Base-by-base conservation (phyloP, 23 tunicate genomes). In the Halocynthia roretzi region DNA sequence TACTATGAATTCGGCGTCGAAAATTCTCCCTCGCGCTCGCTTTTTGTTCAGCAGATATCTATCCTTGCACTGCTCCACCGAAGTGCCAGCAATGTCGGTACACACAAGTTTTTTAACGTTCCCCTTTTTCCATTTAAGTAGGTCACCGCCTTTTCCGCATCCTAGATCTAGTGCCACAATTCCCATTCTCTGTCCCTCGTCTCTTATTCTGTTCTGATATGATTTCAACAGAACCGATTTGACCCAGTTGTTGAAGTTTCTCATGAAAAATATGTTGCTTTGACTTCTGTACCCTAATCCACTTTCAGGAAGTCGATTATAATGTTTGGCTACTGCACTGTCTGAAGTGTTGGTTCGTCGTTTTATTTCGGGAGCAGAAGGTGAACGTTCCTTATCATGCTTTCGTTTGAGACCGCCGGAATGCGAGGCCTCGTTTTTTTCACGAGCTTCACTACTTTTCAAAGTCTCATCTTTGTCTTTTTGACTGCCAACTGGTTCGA, bases 171-270 rank as follows among this genome's bases (percentile, higher is more conserved):
- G 64, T 6, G 89, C 86, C 15, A 72, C 70, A 1, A 88, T 81
- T 51, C 51, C 64, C 7, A 60, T 40, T 21, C 50, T 70, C 53
- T 64, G 67, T 12, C 76, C 71, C 5, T 68, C 83, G 15, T 71
- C 76, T 31, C 72, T 49, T 15, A 77, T 19, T 15, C 68, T 61
- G 15, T 82, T 76, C 67, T 62, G 51, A 75, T 57, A 62, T 81
- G 71, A 79, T 76, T 90, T 73, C 52, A 92, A 78, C 68, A 92
- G 53, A 58, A 92, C 87, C 10, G 98, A 92, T 78, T 92, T 92
- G 50, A 90, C 89, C 87, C 92, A 86, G 88, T 92, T 92, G 81
- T 92, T 92, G 67, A 92, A 92, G 61, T 92, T 92, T 62, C 98
- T 78, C 98, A 92, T 92, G 82, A 76, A 92, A 72, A 63, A 92